phyloP scores from a whole-genome alignment of 1,140 invertebrate species.

The Zaprionus gabonicus region DNA sequence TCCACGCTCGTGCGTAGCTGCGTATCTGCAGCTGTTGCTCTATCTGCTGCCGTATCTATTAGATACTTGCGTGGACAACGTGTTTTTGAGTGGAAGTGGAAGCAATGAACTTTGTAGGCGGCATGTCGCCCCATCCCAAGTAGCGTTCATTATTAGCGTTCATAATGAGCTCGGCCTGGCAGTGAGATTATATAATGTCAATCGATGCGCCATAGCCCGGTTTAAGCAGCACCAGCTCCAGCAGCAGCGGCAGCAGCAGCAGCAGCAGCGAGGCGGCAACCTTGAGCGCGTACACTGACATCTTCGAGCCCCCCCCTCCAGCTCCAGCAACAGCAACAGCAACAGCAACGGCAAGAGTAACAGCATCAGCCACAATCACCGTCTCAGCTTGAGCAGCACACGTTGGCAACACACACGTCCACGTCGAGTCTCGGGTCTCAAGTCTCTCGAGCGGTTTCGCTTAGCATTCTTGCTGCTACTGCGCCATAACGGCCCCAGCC shows the following conservation, averaged over 20 bases:
- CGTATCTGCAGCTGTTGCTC: slow-evolving; percentile 10
- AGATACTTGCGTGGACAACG: not conserved
- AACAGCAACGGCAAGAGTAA: slow-evolving; percentile 35
- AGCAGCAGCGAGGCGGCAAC: slow-evolving; percentile 50
- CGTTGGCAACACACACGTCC: slow-evolving; percentile 52
- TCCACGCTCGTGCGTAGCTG: slow-evolving; percentile 7
- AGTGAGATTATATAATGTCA: slow-evolving; percentile 71
- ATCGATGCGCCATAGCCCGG: slow-evolving; percentile 65
- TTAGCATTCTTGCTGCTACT: slow-evolving; percentile 74
- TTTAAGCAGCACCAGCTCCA: not conserved
- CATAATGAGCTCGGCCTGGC: slow-evolving; percentile 60
- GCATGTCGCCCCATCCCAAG: not conserved
- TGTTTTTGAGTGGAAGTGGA: slow-evolving; percentile 12
- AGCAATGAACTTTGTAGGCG: slow-evolving; percentile 53
- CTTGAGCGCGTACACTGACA: slow-evolving; percentile 75
- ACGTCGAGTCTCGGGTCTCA: slow-evolving; percentile 34
- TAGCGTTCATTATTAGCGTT: slow-evolving; percentile 30
- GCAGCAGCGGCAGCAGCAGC: not conserved
- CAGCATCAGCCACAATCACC: slow-evolving; percentile 15
- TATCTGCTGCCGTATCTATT: not conserved
- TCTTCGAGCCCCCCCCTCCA: slow-evolving; percentile 24
- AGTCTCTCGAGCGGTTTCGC: slow-evolving; percentile 58
- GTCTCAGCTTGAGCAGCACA: slow-evolving; percentile 6
- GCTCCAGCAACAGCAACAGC: slow-evolving; percentile 9
- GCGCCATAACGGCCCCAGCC: slow-evolving; percentile 57